Conservation (phyloP, 2,888 invertebrate genomes). For the Meloe dianella region DNA sequence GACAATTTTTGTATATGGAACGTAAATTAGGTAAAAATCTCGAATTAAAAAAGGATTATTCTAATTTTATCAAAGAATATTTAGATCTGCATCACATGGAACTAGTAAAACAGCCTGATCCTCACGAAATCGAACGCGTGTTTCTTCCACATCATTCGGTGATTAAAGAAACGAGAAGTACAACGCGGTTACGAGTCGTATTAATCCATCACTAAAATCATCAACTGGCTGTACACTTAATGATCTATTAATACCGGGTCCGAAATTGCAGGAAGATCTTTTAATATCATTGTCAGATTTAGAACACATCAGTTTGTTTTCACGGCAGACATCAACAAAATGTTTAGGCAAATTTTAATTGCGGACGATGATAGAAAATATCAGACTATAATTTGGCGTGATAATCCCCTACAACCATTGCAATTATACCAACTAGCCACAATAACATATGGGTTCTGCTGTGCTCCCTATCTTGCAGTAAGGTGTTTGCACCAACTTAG, state of each 20-base stretch:
- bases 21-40: slow-evolving; percentile 22
- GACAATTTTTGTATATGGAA: slow-evolving; percentile 30
- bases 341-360: slow-evolving; percentile 31
- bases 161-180: slow-evolving; percentile 30
- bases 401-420: slow-evolving; percentile 17
- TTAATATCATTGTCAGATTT: slow-evolving; percentile 35
- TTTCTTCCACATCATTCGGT: slow-evolving; percentile 41
- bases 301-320: slow-evolving; percentile 26
- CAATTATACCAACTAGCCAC: slow-evolving; percentile 28
- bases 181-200: slow-evolving; percentile 38
- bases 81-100: slow-evolving; percentile 30
- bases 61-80: slow-evolving; percentile 35
- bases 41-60: slow-evolving; percentile 25
- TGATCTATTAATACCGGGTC: slow-evolving; percentile 34
- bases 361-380: slow-evolving; percentile 19
- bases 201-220: slow-evolving; percentile 38
- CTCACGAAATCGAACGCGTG: slow-evolving; percentile 8
- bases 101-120: slow-evolving; percentile 13
- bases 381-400: slow-evolving; percentile 33
- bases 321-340: slow-evolving; percentile 31
- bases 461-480: slow-evolving; percentile 34
- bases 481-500: slow-evolving; percentile 27
- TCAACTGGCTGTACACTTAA: slow-evolving; percentile 34
- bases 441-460: slow-evolving; percentile 28
- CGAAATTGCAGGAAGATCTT: slow-evolving; percentile 32